These are phyloP conservation scores for Cenopis cana DNA, from an alignment of 2,888 invertebrate species.

Conservation along the genomic window DNA sequence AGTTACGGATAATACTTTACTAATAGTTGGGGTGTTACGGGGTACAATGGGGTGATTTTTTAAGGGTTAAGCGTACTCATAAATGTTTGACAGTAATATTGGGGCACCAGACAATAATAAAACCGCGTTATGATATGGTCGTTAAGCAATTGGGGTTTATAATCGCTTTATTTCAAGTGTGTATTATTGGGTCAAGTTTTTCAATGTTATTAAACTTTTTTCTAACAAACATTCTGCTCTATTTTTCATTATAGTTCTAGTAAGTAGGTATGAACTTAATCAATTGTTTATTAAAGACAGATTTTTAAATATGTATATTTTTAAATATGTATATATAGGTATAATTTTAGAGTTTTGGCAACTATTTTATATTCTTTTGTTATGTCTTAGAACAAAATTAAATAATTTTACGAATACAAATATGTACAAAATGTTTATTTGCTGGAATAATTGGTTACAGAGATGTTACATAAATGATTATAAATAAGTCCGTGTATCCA, in stretches of 20 bases:
- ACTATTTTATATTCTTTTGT: too few species aligned
- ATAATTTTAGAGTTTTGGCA: too few species aligned
- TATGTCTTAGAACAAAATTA: too few species aligned
- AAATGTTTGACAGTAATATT: conserved; percentile 42
- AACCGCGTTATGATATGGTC: conserved; percentile 34
- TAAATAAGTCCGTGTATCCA: too few species aligned
- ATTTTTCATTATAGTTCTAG: not conserved
- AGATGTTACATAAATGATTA: too few species aligned
- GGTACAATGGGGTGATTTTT: conserved; percentile 45
- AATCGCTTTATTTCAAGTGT: conserved; percentile 30
- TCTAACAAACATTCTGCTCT: not conserved
- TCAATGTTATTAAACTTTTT: not conserved
- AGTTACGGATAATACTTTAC: conserved; percentile 78
- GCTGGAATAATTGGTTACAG: too few species aligned
- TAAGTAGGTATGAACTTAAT: too few species aligned
- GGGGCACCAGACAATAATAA: conserved; percentile 33
- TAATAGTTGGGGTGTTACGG: conserved; percentile 75
- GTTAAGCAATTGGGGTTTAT: conserved; percentile 34
- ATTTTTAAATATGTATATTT: too few species aligned
- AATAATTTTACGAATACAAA: too few species aligned
- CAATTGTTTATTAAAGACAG: too few species aligned
- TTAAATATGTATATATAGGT: too few species aligned
- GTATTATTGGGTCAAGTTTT: not conserved
- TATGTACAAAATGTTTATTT: too few species aligned
- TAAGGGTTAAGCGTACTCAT: conserved; percentile 43